Evolutionary conservation across 2,113 vertebrate genomes (phyloP).

Genomic region (Chascanopsetta lugubris): DNA sequence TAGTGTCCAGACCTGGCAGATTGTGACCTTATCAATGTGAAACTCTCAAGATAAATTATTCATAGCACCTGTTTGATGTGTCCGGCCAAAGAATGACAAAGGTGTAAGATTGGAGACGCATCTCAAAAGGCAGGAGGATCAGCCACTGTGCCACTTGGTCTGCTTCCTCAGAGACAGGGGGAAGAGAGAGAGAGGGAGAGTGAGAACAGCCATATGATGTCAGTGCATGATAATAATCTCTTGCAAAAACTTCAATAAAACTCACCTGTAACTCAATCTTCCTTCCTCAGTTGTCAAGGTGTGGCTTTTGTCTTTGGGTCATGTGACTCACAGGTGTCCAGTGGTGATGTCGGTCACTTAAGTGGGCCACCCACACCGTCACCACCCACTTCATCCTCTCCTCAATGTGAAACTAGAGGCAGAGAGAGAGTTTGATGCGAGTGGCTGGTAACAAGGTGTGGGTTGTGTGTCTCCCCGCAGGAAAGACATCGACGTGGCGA

Average conservation of each 20-base stretch:
- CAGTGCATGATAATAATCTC: conserved; percentile 4
- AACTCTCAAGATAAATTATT: conserved; percentile 79
- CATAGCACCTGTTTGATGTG: conserved; percentile 79
- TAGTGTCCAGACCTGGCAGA: conserved; percentile 76
- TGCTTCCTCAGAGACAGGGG: conserved; percentile 5
- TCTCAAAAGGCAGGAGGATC: conserved; percentile 48
- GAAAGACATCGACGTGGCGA: conserved; percentile 26
- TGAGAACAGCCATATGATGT: neutral
- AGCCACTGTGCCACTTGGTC: conserved; percentile 36
- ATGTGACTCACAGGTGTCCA: conserved; percentile 60
- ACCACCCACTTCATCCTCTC: neutral
- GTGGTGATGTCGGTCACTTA: conserved; percentile 34
- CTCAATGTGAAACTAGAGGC: conserved; percentile 43
- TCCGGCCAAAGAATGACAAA: conserved; percentile 75
- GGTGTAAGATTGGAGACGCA: conserved; percentile 68
- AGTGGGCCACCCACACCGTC: conserved; percentile 29
- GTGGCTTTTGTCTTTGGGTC: conserved; percentile 33
- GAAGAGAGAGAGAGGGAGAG: neutral
- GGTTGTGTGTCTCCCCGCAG: conserved; percentile 65
- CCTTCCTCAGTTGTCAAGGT: conserved; percentile 31
- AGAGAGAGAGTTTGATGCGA: conserved; percentile 8
- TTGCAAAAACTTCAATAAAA: conserved; percentile 11
- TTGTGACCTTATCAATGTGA: conserved; percentile 82
- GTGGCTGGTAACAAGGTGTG: conserved; percentile 17
- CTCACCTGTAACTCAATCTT: neutral